Percentiles rank a stretch among this genome's conserved stretches.
Conservation (phyloP, 2,888 invertebrate species). For the Thera obeliscata region DNA sequence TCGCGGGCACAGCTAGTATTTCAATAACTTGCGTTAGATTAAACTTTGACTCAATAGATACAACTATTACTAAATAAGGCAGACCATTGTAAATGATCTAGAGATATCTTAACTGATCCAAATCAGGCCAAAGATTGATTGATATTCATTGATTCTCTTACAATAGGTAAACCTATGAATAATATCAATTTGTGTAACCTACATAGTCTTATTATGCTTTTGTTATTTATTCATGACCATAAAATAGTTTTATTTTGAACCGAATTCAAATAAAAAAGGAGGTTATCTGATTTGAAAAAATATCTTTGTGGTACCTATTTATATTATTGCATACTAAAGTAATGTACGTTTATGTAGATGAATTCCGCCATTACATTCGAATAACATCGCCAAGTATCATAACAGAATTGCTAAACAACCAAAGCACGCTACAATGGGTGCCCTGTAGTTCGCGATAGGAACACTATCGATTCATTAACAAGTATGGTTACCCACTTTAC, state of each 20-base stretch:
- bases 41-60: too few species aligned
- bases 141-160: constrained; percentile 4
- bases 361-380: constrained; percentile 39
- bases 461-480: constrained; percentile 57
- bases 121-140: background rate
- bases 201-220: constrained; percentile 1
- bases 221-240: constrained; percentile 5
- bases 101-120: too few species aligned
- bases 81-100: too few species aligned
- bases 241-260: background rate
- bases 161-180: constrained; percentile 4
- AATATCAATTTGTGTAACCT: background rate
- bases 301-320: too few species aligned
- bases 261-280: too few species aligned
- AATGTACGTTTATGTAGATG: constrained; percentile 16
- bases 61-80: too few species aligned
- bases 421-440: constrained; percentile 52
- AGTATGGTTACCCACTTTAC: constrained; percentile 59
- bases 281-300: too few species aligned
- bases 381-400: constrained; percentile 42
- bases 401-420: constrained; percentile 46
- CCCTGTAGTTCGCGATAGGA: constrained; percentile 50
- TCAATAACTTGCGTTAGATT: too few species aligned
- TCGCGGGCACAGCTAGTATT: too few species aligned
- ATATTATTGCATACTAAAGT: background rate